Base-by-base conservation (phyloP, 2,888 invertebrate species). In the Archips crataeganus region DNA sequence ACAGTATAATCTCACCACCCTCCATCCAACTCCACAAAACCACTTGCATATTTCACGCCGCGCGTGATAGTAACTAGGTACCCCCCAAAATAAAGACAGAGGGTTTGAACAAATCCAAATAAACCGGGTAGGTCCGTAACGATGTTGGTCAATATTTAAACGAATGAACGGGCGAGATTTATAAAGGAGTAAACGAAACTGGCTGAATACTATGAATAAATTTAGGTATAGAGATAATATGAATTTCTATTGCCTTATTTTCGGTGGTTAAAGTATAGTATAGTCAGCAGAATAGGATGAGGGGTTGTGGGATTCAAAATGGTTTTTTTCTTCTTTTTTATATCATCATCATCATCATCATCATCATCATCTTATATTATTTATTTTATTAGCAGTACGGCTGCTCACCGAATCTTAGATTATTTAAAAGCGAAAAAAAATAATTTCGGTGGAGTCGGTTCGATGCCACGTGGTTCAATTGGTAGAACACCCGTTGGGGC, bases 231-330 rank as follows among this genome's bases (percentile, higher is more conserved):
- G 9, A 66, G 66, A 61, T 71, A 66, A 61, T 72, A 72, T 68
- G 72, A 72, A 72, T 72, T 72, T 68, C 67, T 72, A 72, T 68
- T 68, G 67, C 67, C 62, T 62, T 68, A 66, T 60, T 71, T 45
- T 62, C 23, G 32, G 34, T 11, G 39, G 49, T 32, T 57, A 34
- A 54, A 15, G 60, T 51, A 34, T 66, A 6, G 5, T 39, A 39
- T 39, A 39, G 39, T 39, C 5, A 36, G 36, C 36, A 4, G 39
- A 39, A 39, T 23, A 1, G 39, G 39, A 39, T 4, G 39, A 39
- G 39, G 6, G 6, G 39, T 39, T 39, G 4, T 39, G 39, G 6
- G 4, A 6, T 6, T 39, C 39, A 39, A 39, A 39, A 39, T 39
- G 39, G 6, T 39, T 4, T 23, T 23, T 23, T 23, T 23, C 23